Conservation (phyloP, 2,797 vertebrate genomes). For the Merluccius polli region DNA sequence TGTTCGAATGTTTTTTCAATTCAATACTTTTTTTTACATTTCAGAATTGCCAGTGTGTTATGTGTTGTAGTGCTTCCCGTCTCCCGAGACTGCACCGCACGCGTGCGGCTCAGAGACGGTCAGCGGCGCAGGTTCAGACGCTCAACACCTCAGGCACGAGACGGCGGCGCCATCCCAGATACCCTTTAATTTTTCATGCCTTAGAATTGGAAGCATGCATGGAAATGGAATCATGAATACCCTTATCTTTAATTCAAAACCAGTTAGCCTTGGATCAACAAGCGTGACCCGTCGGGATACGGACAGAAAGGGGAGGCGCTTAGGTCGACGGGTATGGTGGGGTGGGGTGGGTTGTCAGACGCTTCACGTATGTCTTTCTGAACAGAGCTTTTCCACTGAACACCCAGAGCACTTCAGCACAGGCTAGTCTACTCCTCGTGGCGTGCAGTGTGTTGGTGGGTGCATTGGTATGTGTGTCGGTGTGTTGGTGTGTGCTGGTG, state of each 20-base stretch:
- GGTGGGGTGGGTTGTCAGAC: not conserved
- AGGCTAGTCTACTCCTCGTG: too few species aligned
- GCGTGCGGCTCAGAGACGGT: not conserved
- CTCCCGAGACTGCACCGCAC: not conserved
- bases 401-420: too few species aligned
- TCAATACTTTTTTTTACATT: not conserved
- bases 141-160: slow-evolving; percentile 41
- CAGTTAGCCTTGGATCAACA: slow-evolving; percentile 59
- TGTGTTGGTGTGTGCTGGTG: slow-evolving; percentile 13
- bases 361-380: slow-evolving; percentile 24
- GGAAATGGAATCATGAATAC: slow-evolving; percentile 76
- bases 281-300: slow-evolving; percentile 38
- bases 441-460: slow-evolving; percentile 12
- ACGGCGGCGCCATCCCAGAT: slow-evolving; percentile 29
- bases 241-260: slow-evolving; percentile 57
- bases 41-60: not conserved
- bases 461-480: slow-evolving; percentile 33
- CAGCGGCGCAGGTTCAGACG: slow-evolving; percentile 33
- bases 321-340: not conserved
- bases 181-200: slow-evolving; percentile 63
- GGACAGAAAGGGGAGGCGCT: slow-evolving; percentile 4
- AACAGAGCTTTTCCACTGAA: not conserved
- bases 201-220: slow-evolving; percentile 66
- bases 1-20: too few species aligned
- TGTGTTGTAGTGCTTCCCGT: not conserved